A percentile compares a stretch with the other conserved stretches of the same genome.
phyloP scores from a whole-genome alignment of 2,113 vertebrate species.

The Hippopotamus amphibius region DNA sequence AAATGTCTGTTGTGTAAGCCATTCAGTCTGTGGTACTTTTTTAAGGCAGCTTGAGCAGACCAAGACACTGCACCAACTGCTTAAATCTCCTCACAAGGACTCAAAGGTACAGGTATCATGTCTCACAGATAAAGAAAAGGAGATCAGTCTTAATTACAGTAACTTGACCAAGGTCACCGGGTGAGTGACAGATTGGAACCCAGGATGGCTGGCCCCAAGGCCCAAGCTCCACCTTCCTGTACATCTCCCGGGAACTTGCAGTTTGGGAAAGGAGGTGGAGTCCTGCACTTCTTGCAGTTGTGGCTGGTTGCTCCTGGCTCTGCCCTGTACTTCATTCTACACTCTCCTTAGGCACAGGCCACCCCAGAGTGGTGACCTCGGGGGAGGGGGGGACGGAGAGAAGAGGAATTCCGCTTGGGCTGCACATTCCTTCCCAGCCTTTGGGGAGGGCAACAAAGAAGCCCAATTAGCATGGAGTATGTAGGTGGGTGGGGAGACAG shows the following conservation, averaged over 20 bases:
- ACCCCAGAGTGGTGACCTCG: conserved; percentile 29
- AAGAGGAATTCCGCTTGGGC: conserved; percentile 62
- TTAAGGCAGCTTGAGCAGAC: background rate
- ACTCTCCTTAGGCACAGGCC: background rate
- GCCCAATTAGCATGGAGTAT: background rate
- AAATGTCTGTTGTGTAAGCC: background rate
- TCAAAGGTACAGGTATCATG: background rate
- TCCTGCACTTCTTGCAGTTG: no score
- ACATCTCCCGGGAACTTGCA: background rate
- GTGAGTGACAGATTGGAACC: background rate
- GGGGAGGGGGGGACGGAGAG: background rate
- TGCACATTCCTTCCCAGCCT: conserved; percentile 74
- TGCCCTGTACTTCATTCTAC: background rate
- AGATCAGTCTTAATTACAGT: background rate
- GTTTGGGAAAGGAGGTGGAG: background rate
- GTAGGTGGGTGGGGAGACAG: conserved; percentile 72
- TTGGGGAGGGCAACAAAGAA: conserved; percentile 71
- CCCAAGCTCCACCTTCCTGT: rapidly evolving
- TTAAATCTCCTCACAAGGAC: background rate
- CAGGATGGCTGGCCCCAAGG: background rate
- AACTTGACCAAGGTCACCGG: background rate
- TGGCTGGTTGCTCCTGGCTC: background rate
- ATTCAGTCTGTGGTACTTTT: background rate
- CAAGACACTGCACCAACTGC: background rate
- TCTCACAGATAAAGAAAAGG: background rate